Conservation (phyloP, 2,797 vertebrate species). For the Selene dorsalis region DNA sequence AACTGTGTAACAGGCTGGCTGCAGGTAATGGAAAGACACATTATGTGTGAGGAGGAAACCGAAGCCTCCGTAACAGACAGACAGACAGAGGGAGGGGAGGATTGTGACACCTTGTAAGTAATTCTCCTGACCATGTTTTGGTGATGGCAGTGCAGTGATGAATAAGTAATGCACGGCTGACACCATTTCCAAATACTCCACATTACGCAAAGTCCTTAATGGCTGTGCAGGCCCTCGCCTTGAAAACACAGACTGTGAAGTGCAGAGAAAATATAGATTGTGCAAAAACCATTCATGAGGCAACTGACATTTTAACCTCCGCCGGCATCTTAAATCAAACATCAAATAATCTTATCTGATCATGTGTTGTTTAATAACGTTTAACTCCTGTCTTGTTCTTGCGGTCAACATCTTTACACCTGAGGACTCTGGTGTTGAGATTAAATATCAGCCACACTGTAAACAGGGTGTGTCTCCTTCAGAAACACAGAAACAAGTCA, state of each 20-base stretch:
- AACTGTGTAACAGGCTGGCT: conserved; percentile 41
- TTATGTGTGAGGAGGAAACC: conserved; percentile 73
- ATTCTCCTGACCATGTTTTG: conserved; percentile 34
- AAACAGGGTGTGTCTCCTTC: conserved; percentile 59
- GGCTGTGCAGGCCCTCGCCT: not conserved
- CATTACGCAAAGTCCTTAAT: conserved; percentile 18
- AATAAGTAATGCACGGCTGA: conserved; percentile 70
- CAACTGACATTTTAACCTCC: not conserved
- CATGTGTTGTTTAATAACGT: not conserved
- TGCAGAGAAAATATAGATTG: conserved; percentile 5
- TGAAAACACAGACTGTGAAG: conserved; percentile 19
- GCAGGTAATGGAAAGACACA: conserved; percentile 57
- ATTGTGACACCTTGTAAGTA: conserved; percentile 58
- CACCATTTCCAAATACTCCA: conserved; percentile 52
- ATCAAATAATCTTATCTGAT: not conserved
- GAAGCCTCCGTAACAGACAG: conserved; percentile 35
- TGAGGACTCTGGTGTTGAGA: conserved; percentile 8
- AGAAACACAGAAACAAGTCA: conserved; percentile 50
- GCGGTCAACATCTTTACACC: not conserved
- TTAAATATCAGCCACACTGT: conserved; percentile 52
- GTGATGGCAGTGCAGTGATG: conserved; percentile 30
- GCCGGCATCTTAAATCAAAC: conserved; percentile 7
- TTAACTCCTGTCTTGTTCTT: not conserved
- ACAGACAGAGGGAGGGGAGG: not conserved
- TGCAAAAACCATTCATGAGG: conserved; percentile 13